Conservation (phyloP, 2,888 invertebrate species). For the Oligia strigilis region DNA sequence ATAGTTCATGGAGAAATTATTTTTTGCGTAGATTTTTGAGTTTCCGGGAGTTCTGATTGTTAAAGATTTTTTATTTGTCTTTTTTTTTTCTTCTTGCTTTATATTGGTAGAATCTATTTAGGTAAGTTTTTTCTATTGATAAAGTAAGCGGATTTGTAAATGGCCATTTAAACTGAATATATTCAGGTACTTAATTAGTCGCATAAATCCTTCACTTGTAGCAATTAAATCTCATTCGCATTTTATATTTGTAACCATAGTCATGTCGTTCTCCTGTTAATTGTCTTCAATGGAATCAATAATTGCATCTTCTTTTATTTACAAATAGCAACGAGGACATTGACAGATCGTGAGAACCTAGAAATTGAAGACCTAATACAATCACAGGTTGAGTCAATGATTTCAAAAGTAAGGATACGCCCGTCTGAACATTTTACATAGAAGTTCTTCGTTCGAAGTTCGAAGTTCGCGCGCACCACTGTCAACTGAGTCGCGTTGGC, state of each 20-base stretch:
- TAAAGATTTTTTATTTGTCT: neutral
- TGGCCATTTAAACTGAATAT: conserved; percentile 29
- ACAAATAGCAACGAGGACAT: conserved; percentile 9
- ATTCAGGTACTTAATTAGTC: conserved; percentile 21
- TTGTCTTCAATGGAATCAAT: conserved; percentile 26
- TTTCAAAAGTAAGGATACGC: too few relatives aligned
- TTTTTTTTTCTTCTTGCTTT: conserved; percentile 22
- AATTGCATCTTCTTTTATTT: neutral
- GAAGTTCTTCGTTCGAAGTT: too few relatives aligned
- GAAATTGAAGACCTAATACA: conserved; percentile 2
- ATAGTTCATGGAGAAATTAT: conserved; percentile 60
- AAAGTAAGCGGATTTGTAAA: conserved; percentile 37
- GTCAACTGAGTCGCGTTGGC: too few relatives aligned
- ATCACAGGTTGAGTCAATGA: neutral
- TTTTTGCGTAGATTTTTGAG: conserved; percentile 38
- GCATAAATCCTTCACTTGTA: conserved; percentile 8
- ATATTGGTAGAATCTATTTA: conserved; percentile 28
- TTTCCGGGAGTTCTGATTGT: conserved; percentile 48
- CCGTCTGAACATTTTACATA: too few relatives aligned
- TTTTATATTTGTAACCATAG: conserved; percentile 18
- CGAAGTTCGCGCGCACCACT: too few relatives aligned
- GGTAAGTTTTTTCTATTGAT: conserved; percentile 21
- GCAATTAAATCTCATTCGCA: conserved; percentile 38
- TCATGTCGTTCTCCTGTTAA: conserved; percentile 9
- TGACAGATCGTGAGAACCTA: conserved; percentile 25